Base-by-base conservation (phyloP, 2,797 vertebrate genomes). In the Chromis chromis region DNA sequence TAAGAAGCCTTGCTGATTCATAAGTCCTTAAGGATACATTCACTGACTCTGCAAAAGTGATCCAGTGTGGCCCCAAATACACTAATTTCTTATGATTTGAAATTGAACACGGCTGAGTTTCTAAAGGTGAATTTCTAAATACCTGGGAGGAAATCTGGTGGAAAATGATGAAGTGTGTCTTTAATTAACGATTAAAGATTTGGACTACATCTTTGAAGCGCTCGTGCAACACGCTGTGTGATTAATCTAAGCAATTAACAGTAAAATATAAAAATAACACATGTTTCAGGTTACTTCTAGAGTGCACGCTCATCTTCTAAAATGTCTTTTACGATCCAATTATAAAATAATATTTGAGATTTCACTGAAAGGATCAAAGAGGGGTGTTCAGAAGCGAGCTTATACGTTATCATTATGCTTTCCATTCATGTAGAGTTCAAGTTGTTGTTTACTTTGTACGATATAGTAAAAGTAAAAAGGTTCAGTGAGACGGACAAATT, bases 1-100 rank as follows among this genome's bases (percentile, higher is more conserved):
- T 54, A 79, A 65, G 25, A 25, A 27, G 33, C 1, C 48, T 22
- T 55, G 27, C 17, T 39, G 58, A 71, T 54, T 65, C 52, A 74
- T 56, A 66, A 6, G 49, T 28, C 60, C 46, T 44, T 21, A 61
- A 48, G 56, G 58, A 22, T 8, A 57, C 11, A 24, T 11, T 24
- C 33, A 44, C 21, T 70, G 4, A 49, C 44, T 54, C 53, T 53
- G 17, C 48, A 22, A n/a, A 3, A 46, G 44, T 19, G 0, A 7
- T 9, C 46, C 3, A 21, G 3, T 44, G 42, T 44, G 17, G 42
- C 42, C 42, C 42, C 42, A 44, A 46, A 46, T n/a, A 17, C 44
- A 42, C 40, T 11, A 10, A 36, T 36, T 36, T 11, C 10, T 36
- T 31, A 31, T 31, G 2, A 8, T 31, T 31, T 31, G 31, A 31